These are phyloP conservation scores for Solenodon paradoxus DNA, from an alignment of 2,113 vertebrate genomes.

Conservation along the genomic window DNA sequence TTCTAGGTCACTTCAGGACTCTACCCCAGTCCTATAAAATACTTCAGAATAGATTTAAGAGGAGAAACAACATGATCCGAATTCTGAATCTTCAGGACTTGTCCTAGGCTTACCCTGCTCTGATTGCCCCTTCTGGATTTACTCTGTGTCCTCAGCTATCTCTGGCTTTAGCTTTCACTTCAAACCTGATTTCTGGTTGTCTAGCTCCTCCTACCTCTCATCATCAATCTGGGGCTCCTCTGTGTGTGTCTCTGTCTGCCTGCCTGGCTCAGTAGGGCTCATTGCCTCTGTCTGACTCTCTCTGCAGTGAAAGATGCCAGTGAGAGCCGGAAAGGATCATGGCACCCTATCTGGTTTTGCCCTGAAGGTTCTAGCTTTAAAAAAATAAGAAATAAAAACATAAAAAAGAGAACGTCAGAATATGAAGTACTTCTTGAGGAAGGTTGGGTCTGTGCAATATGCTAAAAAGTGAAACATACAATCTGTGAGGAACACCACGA, in stretches of 20 bases:
- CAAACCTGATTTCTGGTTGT: background rate
- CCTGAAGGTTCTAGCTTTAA: background rate
- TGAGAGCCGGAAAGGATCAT: background rate
- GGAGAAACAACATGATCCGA: background rate
- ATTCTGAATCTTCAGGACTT: background rate
- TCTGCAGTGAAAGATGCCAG: background rate
- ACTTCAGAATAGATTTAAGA: background rate
- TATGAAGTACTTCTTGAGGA: background rate
- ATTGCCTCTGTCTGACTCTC: background rate
- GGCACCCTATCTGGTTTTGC: background rate
- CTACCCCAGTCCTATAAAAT: background rate
- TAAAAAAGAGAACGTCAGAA: background rate
- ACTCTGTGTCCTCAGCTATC: background rate
- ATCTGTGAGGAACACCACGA: background rate
- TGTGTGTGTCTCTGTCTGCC: background rate
- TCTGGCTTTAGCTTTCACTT: background rate
- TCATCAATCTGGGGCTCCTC: background rate
- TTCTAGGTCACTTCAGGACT: background rate
- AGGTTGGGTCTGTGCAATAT: background rate
- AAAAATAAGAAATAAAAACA: background rate
- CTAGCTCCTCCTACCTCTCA: background rate
- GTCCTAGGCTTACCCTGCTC: background rate
- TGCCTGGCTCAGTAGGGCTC: background rate
- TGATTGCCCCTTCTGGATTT: background rate
- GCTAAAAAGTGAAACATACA: background rate